Evolutionary conservation across 2,888 invertebrate genomes (phyloP).

Genomic region (Molanna angustata): DNA sequence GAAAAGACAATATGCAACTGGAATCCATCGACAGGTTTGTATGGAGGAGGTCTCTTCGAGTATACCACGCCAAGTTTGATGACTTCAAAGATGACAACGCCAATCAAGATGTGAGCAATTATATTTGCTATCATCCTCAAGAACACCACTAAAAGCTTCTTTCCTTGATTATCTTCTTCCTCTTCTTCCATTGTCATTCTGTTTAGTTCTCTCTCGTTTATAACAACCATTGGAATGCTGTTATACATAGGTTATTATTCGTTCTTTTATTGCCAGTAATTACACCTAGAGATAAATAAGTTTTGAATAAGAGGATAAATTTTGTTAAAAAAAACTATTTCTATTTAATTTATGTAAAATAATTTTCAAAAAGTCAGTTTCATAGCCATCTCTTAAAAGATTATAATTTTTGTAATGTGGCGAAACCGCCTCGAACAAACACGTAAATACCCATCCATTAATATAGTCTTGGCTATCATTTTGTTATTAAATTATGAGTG

Average conservation of each 20-base stretch:
- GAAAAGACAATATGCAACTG: background rate
- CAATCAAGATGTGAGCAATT: background rate
- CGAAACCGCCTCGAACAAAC: no score
- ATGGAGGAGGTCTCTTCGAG: no score
- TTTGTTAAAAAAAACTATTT: background rate
- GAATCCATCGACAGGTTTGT: background rate
- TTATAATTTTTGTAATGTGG: no score
- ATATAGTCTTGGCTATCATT: no score
- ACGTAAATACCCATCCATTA: no score
- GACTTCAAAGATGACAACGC: background rate
- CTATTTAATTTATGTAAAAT: no score
- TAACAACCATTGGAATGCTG: no score
- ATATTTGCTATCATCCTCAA: background rate
- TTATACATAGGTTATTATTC: no score
- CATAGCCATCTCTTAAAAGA: no score
- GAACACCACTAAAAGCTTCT: background rate
- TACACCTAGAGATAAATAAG: background rate
- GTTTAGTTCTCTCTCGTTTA: background rate
- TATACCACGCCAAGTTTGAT: background rate
- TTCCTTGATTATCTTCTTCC: no score
- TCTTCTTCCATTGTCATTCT: background rate
- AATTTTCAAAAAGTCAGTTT: no score
- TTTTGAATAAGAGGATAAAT: background rate
- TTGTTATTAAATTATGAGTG: no score
- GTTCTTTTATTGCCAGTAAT: background rate